Percentiles rank a stretch among this genome's conserved stretches.
phyloP scores from a whole-genome alignment of 1,140 invertebrate genomes.

The Cydia splendana region DNA sequence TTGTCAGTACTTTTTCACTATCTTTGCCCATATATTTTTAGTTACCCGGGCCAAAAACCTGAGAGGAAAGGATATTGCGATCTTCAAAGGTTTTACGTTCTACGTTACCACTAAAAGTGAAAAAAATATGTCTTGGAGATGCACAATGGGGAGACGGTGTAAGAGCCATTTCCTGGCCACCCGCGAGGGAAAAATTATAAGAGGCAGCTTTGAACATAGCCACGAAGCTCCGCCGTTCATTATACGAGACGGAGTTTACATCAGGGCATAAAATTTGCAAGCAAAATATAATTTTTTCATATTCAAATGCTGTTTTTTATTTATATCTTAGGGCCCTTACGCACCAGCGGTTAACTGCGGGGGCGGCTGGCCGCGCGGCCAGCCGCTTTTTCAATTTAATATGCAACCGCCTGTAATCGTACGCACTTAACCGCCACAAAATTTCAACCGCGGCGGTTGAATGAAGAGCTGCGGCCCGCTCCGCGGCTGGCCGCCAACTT shows the following conservation, averaged over 20 bases:
- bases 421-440: too few relatives aligned
- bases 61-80: conserved; percentile 40
- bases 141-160: conserved; percentile 35
- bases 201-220: conserved; percentile 32
- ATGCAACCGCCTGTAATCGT: too few relatives aligned
- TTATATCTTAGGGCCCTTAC: too few relatives aligned
- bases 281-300: too few relatives aligned
- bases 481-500: too few relatives aligned
- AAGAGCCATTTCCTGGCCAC: conserved; percentile 36
- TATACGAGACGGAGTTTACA: conserved; percentile 38
- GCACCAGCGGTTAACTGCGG: too few relatives aligned
- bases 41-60: conserved; percentile 24
- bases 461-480: too few relatives aligned
- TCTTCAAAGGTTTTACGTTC: conserved; percentile 40
- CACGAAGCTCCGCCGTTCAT: conserved; percentile 36
- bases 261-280: not conserved
- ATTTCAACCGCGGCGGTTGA: too few relatives aligned
- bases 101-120: conserved; percentile 32
- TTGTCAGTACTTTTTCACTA: not conserved
- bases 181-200: conserved; percentile 9
- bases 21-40: not conserved
- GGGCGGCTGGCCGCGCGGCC: too few relatives aligned
- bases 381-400: too few relatives aligned
- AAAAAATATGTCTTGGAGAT: conserved; percentile 38
- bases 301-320: too few relatives aligned